These are phyloP conservation scores for Clostera curtula DNA, from an alignment of 2,888 invertebrate genomes.

Conservation along the genomic window DNA sequence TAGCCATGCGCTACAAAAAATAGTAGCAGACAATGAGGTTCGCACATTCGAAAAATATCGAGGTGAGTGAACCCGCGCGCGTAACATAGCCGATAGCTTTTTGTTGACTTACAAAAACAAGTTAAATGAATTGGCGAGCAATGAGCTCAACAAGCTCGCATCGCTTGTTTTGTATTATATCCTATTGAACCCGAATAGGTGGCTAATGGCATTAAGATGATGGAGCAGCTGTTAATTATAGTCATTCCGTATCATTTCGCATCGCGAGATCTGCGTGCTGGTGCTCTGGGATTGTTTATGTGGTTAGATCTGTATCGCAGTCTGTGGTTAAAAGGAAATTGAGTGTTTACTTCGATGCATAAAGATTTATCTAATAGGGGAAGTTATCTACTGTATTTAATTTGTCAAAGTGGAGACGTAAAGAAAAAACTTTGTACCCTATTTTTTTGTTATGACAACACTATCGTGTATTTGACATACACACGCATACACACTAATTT, in stretches of 20 bases:
- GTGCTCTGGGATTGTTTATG: too few relatives aligned
- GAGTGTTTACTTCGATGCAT: too few relatives aligned
- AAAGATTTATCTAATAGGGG: too few relatives aligned
- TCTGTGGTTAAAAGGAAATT: too few relatives aligned
- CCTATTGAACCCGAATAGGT: slow-evolving; percentile 20
- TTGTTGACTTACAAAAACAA: slow-evolving; percentile 58
- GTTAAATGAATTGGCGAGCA: slow-evolving; percentile 48
- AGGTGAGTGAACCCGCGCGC: slow-evolving; percentile 60
- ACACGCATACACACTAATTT: too few relatives aligned
- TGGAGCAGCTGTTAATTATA: slow-evolving; percentile 18
- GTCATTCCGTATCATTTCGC: background rate
- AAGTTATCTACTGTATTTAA: too few relatives aligned
- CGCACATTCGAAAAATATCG: slow-evolving; percentile 63
- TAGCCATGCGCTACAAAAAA: slow-evolving; percentile 64
- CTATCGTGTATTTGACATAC: too few relatives aligned
- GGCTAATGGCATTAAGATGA: slow-evolving; percentile 19
- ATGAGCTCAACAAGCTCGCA: slow-evolving; percentile 27
- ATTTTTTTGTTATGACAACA: too few relatives aligned
- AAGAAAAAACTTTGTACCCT: too few relatives aligned
- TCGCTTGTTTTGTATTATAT: slow-evolving; percentile 28
- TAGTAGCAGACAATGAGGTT: slow-evolving; percentile 61
- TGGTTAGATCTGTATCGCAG: too few relatives aligned
- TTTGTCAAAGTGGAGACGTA: too few relatives aligned
- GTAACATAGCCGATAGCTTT: slow-evolving; percentile 55
- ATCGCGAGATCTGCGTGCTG: background rate